Evolutionary conservation across 2,797 vertebrate species (phyloP).

Genomic region (Danio tinwini): DNA sequence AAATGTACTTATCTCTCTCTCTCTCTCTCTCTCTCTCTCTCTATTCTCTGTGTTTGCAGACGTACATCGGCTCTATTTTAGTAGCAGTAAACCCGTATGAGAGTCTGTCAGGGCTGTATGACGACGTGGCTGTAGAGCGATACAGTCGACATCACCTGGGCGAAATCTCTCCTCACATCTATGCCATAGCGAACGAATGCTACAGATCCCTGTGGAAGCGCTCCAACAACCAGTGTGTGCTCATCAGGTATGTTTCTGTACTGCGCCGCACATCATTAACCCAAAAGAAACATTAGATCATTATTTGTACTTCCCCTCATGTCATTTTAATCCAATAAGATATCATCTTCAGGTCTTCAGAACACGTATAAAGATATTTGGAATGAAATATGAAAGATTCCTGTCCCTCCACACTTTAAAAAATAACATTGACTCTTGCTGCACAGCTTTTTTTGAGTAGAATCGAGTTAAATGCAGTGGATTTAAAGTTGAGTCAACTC

Average conservation of each 20-base stretch:
- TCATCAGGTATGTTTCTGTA: constrained; percentile 86
- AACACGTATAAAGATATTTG: no score
- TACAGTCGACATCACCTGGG: constrained; percentile 90
- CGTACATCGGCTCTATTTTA: constrained; percentile 84
- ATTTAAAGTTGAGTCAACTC: no score
- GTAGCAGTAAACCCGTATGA: constrained; percentile 96
- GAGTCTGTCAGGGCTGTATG: constrained; percentile 86
- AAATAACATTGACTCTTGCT: no score
- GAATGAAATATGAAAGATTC: no score
- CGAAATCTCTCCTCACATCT: constrained; percentile 92
- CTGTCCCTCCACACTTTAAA: no score
- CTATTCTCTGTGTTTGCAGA: constrained; percentile 34
- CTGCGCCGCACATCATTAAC: not conserved
- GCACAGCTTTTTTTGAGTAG: no score
- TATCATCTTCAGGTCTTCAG: no score
- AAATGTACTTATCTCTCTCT: not conserved
- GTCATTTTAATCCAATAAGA: no score
- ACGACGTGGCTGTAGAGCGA: constrained; percentile 75
- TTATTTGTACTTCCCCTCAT: no score
- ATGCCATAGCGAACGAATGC: constrained; percentile 94
- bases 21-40: not conserved
- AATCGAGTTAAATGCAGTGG: no score
- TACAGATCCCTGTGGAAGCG: constrained; percentile 95
- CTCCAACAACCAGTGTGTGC: constrained; percentile 92
- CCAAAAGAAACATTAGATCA: no score